phyloP scores from a whole-genome alignment of 2,888 invertebrate genomes.

The Dynastes hyllus region DNA sequence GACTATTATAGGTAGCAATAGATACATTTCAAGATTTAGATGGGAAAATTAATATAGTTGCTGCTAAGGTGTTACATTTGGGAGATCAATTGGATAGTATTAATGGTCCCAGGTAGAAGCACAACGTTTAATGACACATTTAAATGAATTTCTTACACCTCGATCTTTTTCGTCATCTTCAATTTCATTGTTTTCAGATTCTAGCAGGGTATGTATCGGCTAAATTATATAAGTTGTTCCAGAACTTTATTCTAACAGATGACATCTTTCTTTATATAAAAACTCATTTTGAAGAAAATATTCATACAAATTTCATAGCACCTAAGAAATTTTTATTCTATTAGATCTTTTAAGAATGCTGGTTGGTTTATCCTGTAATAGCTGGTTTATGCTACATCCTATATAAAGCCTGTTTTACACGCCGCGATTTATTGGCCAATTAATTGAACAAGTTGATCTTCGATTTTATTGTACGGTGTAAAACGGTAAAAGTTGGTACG shows the following conservation, averaged over 20 bases:
- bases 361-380: too few relatives aligned
- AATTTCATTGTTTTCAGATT: conserved; percentile 91
- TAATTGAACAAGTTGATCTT: too few relatives aligned
- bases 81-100: conserved; percentile 98
- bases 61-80: conserved; percentile 97
- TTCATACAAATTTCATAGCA: too few relatives aligned
- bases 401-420: too few relatives aligned
- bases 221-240: neutral
- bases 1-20: conserved; percentile 79
- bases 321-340: too few relatives aligned
- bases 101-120: conserved; percentile 96
- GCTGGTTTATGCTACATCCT: too few relatives aligned
- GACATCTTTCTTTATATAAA: too few relatives aligned
- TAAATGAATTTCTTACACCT: conserved; percentile 92
- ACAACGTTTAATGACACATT: conserved; percentile 91
- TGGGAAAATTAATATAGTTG: conserved; percentile 96
- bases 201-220: conserved; percentile 76
- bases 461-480: too few relatives aligned
- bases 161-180: conserved; percentile 89
- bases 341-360: too few relatives aligned
- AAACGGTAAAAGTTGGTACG: too few relatives aligned
- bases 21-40: conserved; percentile 94
- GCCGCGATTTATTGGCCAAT: too few relatives aligned
- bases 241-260: neutral
- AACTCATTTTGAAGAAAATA: too few relatives aligned